phyloP scores from a whole-genome alignment of 2,888 invertebrate genomes.

The Euzophera pinguis region DNA sequence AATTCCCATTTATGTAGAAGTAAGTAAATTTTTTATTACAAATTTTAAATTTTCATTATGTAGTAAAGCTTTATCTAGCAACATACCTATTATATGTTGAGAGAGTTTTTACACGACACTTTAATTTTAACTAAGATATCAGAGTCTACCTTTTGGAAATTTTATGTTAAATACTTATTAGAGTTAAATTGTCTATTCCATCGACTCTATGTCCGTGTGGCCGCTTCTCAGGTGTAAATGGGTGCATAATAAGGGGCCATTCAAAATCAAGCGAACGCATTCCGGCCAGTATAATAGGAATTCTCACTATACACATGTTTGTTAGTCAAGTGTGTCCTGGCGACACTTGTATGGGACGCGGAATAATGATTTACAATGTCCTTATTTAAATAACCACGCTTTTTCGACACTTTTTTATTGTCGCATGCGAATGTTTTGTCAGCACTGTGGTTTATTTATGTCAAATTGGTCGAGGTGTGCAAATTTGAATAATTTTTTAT shows the following conservation, averaged over 20 bases:
- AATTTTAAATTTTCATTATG: no score
- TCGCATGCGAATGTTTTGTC: conserved; percentile 7
- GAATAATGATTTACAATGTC: conserved; percentile 74
- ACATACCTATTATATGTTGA: no score
- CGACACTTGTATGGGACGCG: conserved; percentile 69
- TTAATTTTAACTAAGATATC: no score
- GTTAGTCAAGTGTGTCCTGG: conserved; percentile 48
- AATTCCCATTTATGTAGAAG: no score
- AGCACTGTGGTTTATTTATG: neutral
- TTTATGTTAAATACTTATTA: neutral
- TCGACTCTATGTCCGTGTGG: conserved; percentile 25
- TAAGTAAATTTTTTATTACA: no score
- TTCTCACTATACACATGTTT: conserved; percentile 70
- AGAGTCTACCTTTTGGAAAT: no score
- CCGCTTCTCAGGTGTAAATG: conserved; percentile 69
- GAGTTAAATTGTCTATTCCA: conserved; percentile 31
- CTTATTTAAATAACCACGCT: conserved; percentile 28
- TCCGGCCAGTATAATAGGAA: conserved; percentile 69
- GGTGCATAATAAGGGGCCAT: conserved; percentile 78
- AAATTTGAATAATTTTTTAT: no score
- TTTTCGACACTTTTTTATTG: conserved; percentile 20
- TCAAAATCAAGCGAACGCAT: conserved; percentile 74
- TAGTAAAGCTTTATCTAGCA: no score
- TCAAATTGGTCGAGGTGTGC: neutral
- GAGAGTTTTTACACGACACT: no score